Conservation (phyloP, 2,888 invertebrate genomes). For the Drymonia ruficornis region DNA sequence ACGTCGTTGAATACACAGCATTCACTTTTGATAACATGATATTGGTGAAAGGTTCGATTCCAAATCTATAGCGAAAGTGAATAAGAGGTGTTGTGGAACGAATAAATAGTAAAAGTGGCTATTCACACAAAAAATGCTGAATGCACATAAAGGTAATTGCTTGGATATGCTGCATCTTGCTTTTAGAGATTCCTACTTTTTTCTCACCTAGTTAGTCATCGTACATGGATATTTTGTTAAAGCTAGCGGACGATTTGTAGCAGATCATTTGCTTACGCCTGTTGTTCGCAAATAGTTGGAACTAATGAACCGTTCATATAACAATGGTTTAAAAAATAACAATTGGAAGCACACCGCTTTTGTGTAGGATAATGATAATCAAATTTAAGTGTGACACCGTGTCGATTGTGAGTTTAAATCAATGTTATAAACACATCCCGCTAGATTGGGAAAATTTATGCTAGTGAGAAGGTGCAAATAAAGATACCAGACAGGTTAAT, state of each 20-base stretch:
- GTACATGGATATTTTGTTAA: background rate
- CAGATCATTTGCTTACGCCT: conserved; percentile 9
- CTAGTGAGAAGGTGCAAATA: background rate
- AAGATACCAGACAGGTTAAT: background rate
- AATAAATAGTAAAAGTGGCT: conserved; percentile 16
- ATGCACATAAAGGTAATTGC: conserved; percentile 2
- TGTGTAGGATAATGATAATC: background rate
- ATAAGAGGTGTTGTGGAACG: conserved; percentile 31
- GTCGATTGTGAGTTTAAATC: background rate
- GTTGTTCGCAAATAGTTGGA: conserved; percentile 5
- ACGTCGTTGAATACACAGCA: conserved; percentile 29
- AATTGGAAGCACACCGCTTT: background rate
- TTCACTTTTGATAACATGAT: conserved; percentile 56
- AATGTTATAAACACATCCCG: no score
- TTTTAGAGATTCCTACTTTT: background rate
- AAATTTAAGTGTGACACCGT: background rate
- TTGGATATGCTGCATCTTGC: conserved; percentile 1
- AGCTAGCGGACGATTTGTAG: conserved; percentile 2
- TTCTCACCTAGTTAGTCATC: background rate
- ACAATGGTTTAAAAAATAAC: conserved; percentile 4
- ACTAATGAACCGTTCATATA: conserved; percentile 16
- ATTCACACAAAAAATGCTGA: conserved; percentile 6
- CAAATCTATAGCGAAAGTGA: conserved; percentile 49
- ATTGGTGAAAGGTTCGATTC: conserved; percentile 63
- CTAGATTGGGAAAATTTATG: no score